Percentiles rank a stretch among this genome's conserved stretches.
Evolutionary conservation across 2,797 vertebrate species (phyloP).

Genomic region (Uromys caudimaculatus): DNA sequence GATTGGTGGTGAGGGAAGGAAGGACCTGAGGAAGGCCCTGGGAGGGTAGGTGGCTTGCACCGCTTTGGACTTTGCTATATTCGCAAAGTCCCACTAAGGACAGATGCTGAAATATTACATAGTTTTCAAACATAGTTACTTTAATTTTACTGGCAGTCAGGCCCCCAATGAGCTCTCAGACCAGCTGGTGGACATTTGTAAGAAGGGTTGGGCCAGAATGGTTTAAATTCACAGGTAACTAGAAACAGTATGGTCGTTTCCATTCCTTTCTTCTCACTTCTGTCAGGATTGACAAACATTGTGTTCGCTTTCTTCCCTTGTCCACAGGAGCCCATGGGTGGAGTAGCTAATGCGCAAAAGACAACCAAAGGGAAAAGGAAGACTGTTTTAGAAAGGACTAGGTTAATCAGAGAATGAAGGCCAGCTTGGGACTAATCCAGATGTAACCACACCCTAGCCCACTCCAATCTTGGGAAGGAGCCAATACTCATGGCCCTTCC

Average conservation of each 20-base stretch:
- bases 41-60: background rate
- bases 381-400: constrained; percentile 11
- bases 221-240: constrained; percentile 58
- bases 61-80: background rate
- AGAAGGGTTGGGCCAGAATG: background rate
- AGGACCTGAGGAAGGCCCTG: no score
- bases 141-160: constrained; percentile 58
- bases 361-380: constrained; percentile 58
- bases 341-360: constrained; percentile 48
- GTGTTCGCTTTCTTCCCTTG: constrained; percentile 1
- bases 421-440: constrained; percentile 2
- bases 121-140: constrained; percentile 58
- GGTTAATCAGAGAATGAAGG: constrained; percentile 45
- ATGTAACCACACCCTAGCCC: background rate
- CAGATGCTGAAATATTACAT: constrained; percentile 18
- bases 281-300: background rate
- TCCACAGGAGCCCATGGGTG: constrained; percentile 26
- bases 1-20: background rate
- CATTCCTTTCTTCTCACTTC: background rate
- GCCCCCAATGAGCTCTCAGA: background rate
- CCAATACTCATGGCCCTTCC: background rate
- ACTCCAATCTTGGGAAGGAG: background rate
- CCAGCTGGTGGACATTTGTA: constrained; percentile 70
- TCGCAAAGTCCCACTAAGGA: constrained; percentile 7
- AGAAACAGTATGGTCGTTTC: background rate